Evolutionary conservation across 1,140 invertebrate species (phyloP).

Genomic region (Mya arenaria): DNA sequence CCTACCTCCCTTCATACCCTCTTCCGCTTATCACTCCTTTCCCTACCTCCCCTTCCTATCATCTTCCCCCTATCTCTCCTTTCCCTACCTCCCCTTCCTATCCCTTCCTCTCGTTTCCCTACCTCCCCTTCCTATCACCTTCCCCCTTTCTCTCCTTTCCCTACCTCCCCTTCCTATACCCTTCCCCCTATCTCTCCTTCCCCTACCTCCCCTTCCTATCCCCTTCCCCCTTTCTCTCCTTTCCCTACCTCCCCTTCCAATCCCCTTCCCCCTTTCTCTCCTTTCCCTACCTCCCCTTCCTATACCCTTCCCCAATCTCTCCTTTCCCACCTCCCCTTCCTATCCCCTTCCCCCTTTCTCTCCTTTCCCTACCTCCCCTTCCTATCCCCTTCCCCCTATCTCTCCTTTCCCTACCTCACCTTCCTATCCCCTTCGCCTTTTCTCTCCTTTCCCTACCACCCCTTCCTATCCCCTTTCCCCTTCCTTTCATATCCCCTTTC

Average conservation of each 20-base stretch:
- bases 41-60: too few species aligned
- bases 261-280: background rate
- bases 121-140: too few species aligned
- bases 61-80: too few species aligned
- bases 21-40: too few species aligned
- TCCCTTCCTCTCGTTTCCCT: too few species aligned
- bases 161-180: too few species aligned
- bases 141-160: too few species aligned
- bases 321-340: background rate
- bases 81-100: too few species aligned
- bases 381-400: background rate
- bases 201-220: too few species aligned
- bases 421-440: conserved; percentile 4
- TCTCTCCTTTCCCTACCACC: background rate
- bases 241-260: background rate
- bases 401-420: background rate
- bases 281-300: background rate
- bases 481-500: background rate
- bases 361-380: background rate
- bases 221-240: background rate
- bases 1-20: too few species aligned
- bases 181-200: too few species aligned
- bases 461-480: conserved; percentile 13
- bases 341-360: background rate
- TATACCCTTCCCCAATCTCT: background rate